phyloP scores from a whole-genome alignment of 2,888 invertebrate species.

The Drepanosiphum platanoidis region DNA sequence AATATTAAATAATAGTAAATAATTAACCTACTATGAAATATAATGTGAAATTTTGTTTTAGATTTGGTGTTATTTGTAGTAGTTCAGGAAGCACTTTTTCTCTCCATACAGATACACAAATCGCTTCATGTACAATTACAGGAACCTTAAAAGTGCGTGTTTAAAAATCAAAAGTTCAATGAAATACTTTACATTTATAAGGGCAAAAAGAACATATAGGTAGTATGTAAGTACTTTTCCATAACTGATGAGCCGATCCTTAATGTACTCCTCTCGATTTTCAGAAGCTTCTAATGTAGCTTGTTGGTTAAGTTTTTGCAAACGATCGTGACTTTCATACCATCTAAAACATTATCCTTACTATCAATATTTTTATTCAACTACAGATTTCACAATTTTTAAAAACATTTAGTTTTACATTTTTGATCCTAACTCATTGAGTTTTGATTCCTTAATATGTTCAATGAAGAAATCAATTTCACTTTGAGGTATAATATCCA shows the following conservation, averaged over 20 bases:
- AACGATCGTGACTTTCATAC: conserved; percentile 82
- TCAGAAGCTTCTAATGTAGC: conserved; percentile 83
- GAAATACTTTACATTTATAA: neutral
- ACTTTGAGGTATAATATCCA: conserved; percentile 42
- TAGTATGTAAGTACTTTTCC: conserved; percentile 72
- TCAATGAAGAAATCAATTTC: conserved; percentile 51
- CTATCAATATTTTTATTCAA: neutral
- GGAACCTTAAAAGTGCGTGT: conserved; percentile 71
- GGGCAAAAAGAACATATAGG: neutral
- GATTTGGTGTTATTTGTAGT: conserved; percentile 75
- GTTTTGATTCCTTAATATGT: conserved; percentile 46
- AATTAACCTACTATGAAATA: conserved; percentile 76
- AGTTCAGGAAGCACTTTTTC: conserved; percentile 82
- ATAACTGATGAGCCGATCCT: conserved; percentile 80
- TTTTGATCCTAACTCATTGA: conserved; percentile 48
- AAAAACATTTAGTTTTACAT: neutral
- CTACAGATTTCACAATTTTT: neutral
- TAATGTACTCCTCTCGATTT: conserved; percentile 83
- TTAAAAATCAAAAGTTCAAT: neutral
- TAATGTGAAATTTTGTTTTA: conserved; percentile 77
- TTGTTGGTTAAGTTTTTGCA: conserved; percentile 89
- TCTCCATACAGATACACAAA: conserved; percentile 86
- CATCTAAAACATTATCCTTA: conserved; percentile 71
- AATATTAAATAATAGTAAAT: conserved; percentile 67
- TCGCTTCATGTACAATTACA: conserved; percentile 82